Conservation (phyloP, 1,140 invertebrate genomes). For the Aphaenogaster ashmeadi region DNA sequence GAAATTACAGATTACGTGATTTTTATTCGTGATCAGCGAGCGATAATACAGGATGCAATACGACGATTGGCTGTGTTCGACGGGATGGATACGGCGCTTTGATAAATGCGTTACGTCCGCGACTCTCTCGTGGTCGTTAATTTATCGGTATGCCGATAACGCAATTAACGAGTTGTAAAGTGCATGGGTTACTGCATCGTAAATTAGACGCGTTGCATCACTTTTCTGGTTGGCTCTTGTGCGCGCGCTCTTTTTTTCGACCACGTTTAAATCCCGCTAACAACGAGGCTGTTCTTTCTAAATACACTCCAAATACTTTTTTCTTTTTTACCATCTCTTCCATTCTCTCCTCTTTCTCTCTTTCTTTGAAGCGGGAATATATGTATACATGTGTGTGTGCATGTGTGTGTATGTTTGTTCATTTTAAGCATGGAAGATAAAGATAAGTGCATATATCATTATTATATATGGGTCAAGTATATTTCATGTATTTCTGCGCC, state of each 20-base stretch:
- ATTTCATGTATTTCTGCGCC: neutral
- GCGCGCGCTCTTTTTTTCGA: neutral
- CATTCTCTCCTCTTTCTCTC: neutral
- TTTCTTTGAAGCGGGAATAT: neutral
- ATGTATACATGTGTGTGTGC: neutral
- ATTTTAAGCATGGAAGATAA: neutral
- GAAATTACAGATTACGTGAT: slow-evolving; percentile 12
- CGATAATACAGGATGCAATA: neutral
- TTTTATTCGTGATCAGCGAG: slow-evolving; percentile 11
- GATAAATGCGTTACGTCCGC: slow-evolving; percentile 15
- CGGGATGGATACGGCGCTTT: neutral
- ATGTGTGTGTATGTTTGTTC: neutral
- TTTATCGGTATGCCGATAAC: slow-evolving; percentile 59
- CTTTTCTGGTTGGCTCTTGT: neutral
- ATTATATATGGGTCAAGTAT: neutral
- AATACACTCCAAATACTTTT: neutral
- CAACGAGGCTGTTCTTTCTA: slow-evolving; percentile 29
- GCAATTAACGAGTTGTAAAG: slow-evolving; percentile 58
- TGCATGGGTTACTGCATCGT: slow-evolving; percentile 30
- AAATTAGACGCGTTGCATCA: slow-evolving; percentile 56
- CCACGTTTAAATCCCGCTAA: neutral
- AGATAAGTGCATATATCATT: neutral
- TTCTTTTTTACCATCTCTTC: neutral
- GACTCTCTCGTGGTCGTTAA: slow-evolving; percentile 37
- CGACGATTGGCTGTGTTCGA: neutral